Base-by-base conservation (phyloP, 1,140 invertebrate species). In the Dreissena rostriformis region DNA sequence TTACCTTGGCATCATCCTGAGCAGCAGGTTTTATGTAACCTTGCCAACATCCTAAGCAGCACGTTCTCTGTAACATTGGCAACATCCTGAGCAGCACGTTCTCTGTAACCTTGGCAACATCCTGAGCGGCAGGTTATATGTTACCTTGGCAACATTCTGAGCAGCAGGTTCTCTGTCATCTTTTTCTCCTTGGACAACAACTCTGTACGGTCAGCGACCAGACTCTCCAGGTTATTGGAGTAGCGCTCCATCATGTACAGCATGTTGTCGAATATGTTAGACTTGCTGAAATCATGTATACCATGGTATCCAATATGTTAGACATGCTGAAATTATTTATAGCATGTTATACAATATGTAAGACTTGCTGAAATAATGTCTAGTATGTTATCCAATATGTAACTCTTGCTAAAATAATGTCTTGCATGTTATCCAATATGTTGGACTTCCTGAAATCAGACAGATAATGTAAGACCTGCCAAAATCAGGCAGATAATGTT, bases 231-330 rank as follows among this genome's bases (percentile, higher is more conserved):
- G 94, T 98, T 98, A 93, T 98, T 98, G 10, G 97, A 97, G 93
- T 98, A 98, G 91, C 98, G 98, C 92, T 98, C 97, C 88, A 98
- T 94, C 97, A 98, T 98, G 95, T 97, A 97, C 91, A 98, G 97
- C 97, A 98, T 98, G 24, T 97, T 61, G 39, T 39, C 39, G 4
- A 39, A 39, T 39, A 39, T 39, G 39, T 39, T 39, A 5, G 39
- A 39, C 8, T 39, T 39, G 39, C 39, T 39, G 39, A 39, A 39
- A 39, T 8, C 39, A 39, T 2, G 8, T 2, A 39, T 39, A 39
- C 39, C n/a, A n/a, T n/a, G n/a, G n/a, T 98, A 92, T 98, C 97
- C 55, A 98, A 97, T 89, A 98, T 98, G 93, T 98, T 98, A 0
- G 97, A 96, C 94, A 98, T 98, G 80, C 97, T 97, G 78, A 51